Evolutionary conservation across 30 jellyfish, hydroid and myxozoan species (phyloP).

Genomic region (Aurelia coerulea): DNA sequence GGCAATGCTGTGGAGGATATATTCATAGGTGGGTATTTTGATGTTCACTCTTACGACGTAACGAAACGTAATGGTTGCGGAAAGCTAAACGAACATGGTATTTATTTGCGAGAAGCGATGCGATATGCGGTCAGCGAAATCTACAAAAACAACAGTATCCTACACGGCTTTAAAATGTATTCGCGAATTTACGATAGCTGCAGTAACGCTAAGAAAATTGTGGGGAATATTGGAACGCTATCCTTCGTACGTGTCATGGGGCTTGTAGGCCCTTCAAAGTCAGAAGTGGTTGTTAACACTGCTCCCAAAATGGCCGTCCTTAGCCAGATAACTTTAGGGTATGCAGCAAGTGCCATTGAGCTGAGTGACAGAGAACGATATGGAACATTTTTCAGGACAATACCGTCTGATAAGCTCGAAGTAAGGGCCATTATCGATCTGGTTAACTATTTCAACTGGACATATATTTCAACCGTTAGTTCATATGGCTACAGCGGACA

Average conservation of each 20-base stretch:
- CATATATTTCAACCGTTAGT: conserved; percentile 22
- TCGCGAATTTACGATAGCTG: conserved; percentile 9
- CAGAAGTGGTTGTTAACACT: conserved; percentile 10
- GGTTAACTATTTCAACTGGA: conserved; percentile 29
- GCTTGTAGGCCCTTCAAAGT: conserved; percentile 26
- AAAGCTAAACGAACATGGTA: background rate
- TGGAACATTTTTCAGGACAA: conserved; percentile 38
- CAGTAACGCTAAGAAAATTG: background rate
- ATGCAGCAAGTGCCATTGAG: conserved; percentile 24
- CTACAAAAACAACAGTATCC: background rate
- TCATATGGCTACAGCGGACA: conserved; percentile 37
- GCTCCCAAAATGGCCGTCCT: conserved; percentile 2
- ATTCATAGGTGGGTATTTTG: conserved; percentile 13
- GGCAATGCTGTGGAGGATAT: background rate
- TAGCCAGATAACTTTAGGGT: conserved; percentile 3
- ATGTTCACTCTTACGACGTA: background rate
- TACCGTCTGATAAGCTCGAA: conserved; percentile 26
- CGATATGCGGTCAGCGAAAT: conserved; percentile 30
- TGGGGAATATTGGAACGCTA: background rate
- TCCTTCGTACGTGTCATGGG: conserved; percentile 3
- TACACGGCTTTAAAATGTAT: conserved; percentile 6
- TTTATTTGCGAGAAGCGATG: conserved; percentile 16
- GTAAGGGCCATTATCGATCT: conserved; percentile 12
- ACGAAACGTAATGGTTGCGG: background rate
- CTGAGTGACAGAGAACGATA: conserved; percentile 2